Base-by-base conservation (phyloP, 2,797 vertebrate species). In the Sebastes miniatus region DNA sequence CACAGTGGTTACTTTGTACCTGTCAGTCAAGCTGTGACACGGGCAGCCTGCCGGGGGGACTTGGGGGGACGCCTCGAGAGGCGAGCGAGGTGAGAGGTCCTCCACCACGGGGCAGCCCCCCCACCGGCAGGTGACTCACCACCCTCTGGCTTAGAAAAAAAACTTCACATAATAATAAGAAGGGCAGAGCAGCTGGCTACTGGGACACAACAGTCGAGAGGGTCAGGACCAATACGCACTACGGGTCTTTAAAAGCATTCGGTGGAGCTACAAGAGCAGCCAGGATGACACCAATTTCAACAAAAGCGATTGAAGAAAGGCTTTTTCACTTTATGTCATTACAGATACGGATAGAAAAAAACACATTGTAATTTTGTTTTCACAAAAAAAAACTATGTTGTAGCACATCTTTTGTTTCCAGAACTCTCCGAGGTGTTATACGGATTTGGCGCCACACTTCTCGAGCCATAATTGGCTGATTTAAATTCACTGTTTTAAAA, bases 1-100 rank as follows among this genome's bases (percentile, higher is more conserved):
- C 90, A 84, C 89, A 90, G 85, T 69, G 72, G 84, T 91, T 91
- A 95, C 92, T 93, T 94, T 95, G 94, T 93, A 94, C 74, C 87
- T 54, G 92, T 93, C 95, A 95, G 72, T 96, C 94, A 95, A 90
- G 67, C 73, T 20, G 67, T 81, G 93, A 92, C 89, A 89, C 22
- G 1, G 54, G 65, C 84, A 85, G 86, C 71, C 80, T 68, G 75
- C 61, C 16, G 39, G 65, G 84, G 84, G 83, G 56, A 78, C 34
- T 36, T 76, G 62, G 74, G 71, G 62, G 71, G 62, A 63, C 58
- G 32, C 59, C 80, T 71, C n/a, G 7, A 78, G 67, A 83, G 81
- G 59, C 8, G 31, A 77, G 67, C 0, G 85, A 85, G 93, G 92
- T 90, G 88, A 91, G 88, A 90, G 91, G 89, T 90, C 90, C 66